Base-by-base conservation (phyloP, 2,113 vertebrate genomes). In the Corapipo altera region DNA sequence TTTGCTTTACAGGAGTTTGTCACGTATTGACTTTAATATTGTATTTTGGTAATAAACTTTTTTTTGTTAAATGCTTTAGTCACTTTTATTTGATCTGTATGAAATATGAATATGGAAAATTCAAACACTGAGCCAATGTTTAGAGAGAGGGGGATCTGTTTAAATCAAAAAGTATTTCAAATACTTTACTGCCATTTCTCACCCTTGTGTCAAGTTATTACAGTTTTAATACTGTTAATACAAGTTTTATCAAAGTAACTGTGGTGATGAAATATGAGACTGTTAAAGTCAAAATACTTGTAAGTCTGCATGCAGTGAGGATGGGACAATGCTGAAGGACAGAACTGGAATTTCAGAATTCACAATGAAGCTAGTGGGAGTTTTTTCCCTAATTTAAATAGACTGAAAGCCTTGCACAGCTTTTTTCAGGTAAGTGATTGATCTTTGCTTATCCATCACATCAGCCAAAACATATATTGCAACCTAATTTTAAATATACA, bases 41-140 rank as follows among this genome's bases (percentile, higher is more conserved):
- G 98, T 99, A 99, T 99, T 99, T 99, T 99, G 98, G 97, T 99
- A 99, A 99, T 99, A 99, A 99, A 98, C 95, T 95, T 98, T 93
- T 87, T 98, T 98, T 98, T 98, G 97, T 98, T 98, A 98, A 98
- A 98, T 3, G 46, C 41, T 91, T 93, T 71, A 61, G 84, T 95
- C 64, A 93, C 87, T 92, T 93, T 89, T 89, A 92, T 94, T 96
- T 93, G 28, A 43, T 30, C 27, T 33, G 17, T 9, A 8, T 77
- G 30, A 86, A 76, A 77, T 30, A 78, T 1, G 2, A 80, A 66
- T 39, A 21, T 39, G n/a, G 62, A 46, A 88, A 88, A 72, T n/a
- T 35, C 55, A 81, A 85, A 55, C 55, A 49, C 20, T 54, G 30
- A 86, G 66, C 19, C 14, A 28, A 9, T 62, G 14, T 72, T 93